Percentiles rank a stretch among this genome's conserved stretches.
Conservation (phyloP, 2,888 invertebrate genomes). For the Spatulosminthurus flaviceps region DNA sequence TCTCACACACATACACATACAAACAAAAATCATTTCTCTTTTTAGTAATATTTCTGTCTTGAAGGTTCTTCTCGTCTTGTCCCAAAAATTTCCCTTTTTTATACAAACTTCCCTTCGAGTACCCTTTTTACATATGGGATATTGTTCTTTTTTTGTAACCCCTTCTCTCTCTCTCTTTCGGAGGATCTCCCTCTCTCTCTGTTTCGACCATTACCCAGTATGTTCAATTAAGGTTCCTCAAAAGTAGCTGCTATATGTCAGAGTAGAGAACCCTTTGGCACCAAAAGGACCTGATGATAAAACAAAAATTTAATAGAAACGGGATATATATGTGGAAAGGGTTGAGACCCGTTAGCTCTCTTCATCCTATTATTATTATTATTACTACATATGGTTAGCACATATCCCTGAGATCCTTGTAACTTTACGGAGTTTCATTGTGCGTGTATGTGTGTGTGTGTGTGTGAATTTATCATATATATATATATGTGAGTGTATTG, state of each 20-base stretch:
- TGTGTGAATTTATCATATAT: too few relatives aligned
- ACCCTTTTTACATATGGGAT: slow-evolving; percentile 27
- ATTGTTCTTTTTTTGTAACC: slow-evolving; percentile 24
- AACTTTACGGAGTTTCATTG: too few relatives aligned
- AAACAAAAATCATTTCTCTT: slow-evolving; percentile 28
- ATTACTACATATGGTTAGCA: neutral
- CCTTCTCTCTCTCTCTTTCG: neutral
- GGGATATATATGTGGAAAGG: neutral
- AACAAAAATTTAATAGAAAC: slow-evolving; percentile 18
- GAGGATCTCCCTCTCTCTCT: neutral
- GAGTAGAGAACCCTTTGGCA: neutral
- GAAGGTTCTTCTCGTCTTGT: slow-evolving; percentile 28
- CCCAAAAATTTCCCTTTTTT: slow-evolving; percentile 15
- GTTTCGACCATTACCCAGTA: slow-evolving; percentile 15
- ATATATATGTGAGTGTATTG: too few relatives aligned
- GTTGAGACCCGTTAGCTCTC: slow-evolving; percentile 10
- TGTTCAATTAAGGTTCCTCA: neutral
- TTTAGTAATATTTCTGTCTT: slow-evolving; percentile 30
- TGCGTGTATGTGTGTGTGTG: too few relatives aligned
- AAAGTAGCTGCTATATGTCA: neutral
- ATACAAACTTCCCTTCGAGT: slow-evolving; percentile 25
- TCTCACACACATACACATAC: too few relatives aligned
- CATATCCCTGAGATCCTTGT: too few relatives aligned
- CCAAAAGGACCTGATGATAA: neutral
- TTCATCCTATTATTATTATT: neutral